Evolutionary conservation across 2,888 invertebrate genomes (phyloP).

Genomic region (Rhamphomyia laevipes): DNA sequence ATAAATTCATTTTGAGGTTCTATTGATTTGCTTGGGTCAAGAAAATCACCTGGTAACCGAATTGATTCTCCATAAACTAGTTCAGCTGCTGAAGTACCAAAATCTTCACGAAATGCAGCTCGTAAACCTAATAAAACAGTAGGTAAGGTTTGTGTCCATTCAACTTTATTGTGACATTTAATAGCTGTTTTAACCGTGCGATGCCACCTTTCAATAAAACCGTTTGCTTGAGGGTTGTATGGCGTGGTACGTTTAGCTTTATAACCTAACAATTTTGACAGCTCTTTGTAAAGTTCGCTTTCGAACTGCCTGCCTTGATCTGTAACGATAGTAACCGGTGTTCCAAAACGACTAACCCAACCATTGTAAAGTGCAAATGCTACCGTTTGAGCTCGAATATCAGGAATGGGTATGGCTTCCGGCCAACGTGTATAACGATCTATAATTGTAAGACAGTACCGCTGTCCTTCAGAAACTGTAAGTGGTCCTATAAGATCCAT

Average conservation of each 20-base stretch:
- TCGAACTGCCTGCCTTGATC: conserved; percentile 8
- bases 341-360: too few species aligned
- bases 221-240: conserved; percentile 9
- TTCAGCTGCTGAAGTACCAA: too few species aligned
- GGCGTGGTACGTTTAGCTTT: conserved; percentile 5
- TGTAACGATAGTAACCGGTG: neutral
- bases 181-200: conserved; percentile 3
- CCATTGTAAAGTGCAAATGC: too few species aligned
- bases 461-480: neutral
- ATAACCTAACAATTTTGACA: conserved; percentile 1
- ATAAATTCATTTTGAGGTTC: too few species aligned
- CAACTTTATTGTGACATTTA: neutral
- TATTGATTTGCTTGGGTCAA: too few species aligned
- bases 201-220: conserved; percentile 5
- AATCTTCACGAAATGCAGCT: too few species aligned
- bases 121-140: too few species aligned
- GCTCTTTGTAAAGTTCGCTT: conserved; percentile 1
- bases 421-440: conserved; percentile 6
- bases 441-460: conserved; percentile 2
- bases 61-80: too few species aligned
- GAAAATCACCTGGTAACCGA: too few species aligned
- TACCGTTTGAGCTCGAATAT: conserved; percentile 1
- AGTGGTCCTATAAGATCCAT: conserved; percentile 3
- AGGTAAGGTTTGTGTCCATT: too few species aligned
- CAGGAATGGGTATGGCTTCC: conserved; percentile 2